Base-by-base conservation (phyloP, 2,113 vertebrate species). In the Phoenicopterus ruber region DNA sequence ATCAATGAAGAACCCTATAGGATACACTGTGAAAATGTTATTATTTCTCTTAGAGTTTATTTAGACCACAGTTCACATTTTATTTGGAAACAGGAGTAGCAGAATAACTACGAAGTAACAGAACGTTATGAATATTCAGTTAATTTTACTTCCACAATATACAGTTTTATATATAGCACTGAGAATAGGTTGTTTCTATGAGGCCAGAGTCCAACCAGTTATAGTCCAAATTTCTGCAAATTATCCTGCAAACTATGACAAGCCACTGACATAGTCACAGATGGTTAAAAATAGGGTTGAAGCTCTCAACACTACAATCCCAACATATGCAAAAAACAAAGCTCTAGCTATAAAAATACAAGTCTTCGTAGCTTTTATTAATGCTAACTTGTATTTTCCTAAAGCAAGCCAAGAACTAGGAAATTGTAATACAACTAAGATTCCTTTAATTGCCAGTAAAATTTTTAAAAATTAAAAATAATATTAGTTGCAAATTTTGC, bases 91-190 rank as follows among this genome's bases (percentile, higher is more conserved):
- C 77, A 93, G 90, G 80, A 97, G 94, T 92, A 94, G 97, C 94
- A 97, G 97, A 97, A 88, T 96, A 97, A 97, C 96, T 97, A 97
- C 17, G 50, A 97, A 96, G 97, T 67, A 96, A 97, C 98, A 98
- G 98, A 98, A 97, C 82, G 81, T 96, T 97, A 98, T 98, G 98
- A 98, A 98, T 98, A 98, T 98, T 98, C 98, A 98, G 97, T 93
- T 97, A 91, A 97, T 97, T 98, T 98, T 96, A 97, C 95, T 96
- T 90, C 94, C 96, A 97, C 93, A 97, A 97, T 87, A 95, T 85
- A 96, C 81, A 96, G 90, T 97, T 98, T 97, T 95, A 94, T 80
- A 95, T 93, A 87, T 65, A 98, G 93, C 92, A 86, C 62, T 88
- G 96, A 98, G 96, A 98, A 97, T 95, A 96, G 81, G 86, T 96